These are phyloP conservation scores for Champsocephalus esox DNA, from an alignment of 2,797 vertebrate genomes.

Conservation along the genomic window DNA sequence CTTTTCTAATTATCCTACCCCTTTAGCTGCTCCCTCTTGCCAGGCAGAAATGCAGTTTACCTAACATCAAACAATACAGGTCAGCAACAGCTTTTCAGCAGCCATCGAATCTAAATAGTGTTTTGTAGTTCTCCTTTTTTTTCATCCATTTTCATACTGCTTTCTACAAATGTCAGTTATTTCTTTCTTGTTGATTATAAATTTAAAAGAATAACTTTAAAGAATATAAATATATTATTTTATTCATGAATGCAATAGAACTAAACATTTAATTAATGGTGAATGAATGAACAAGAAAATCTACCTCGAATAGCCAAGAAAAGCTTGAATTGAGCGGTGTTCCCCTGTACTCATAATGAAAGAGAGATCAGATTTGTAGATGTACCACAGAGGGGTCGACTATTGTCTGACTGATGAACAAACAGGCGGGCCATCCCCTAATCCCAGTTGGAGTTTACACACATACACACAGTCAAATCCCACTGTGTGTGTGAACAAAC, in stretches of 20 bases:
- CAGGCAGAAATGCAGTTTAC: not conserved
- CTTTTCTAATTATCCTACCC: no score
- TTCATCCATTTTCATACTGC: not conserved
- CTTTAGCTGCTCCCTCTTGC: not conserved
- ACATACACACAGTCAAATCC: slow-evolving; percentile 69
- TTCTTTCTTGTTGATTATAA: not conserved
- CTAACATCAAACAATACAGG: not conserved
- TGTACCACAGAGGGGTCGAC: slow-evolving; percentile 75
- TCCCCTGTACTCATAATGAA: slow-evolving; percentile 66
- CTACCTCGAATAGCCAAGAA: slow-evolving; percentile 24
- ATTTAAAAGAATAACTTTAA: not conserved
- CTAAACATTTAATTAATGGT: slow-evolving; percentile 4
- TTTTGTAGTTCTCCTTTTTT: not conserved
- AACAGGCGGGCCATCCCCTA: slow-evolving; percentile 81
- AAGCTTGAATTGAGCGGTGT: slow-evolving; percentile 51
- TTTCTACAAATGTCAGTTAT: not conserved
- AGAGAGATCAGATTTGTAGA: slow-evolving; percentile 72
- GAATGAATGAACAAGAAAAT: slow-evolving; percentile 31
- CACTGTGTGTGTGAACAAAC: slow-evolving; percentile 85
- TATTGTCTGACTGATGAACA: slow-evolving; percentile 84
- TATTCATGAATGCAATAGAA: not conserved
- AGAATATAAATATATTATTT: not conserved
- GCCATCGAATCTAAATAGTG: not conserved
- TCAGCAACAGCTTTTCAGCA: not conserved
- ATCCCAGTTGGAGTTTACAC: slow-evolving; percentile 78